Conservation (phyloP, 2,113 vertebrate species). For the Choloepus hoffmanni region DNA sequence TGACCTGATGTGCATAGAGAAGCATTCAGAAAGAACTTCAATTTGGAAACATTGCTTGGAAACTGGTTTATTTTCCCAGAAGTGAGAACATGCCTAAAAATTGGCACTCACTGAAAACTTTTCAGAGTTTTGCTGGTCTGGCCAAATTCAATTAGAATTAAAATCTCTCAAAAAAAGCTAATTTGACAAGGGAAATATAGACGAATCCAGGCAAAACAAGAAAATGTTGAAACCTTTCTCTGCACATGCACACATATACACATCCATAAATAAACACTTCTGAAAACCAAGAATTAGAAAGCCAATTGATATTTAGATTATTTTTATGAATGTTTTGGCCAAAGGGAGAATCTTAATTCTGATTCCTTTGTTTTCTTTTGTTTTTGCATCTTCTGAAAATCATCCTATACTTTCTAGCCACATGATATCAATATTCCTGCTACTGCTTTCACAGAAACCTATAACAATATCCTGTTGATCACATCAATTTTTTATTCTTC, state of each 20-base stretch:
- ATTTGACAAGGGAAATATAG: constrained; percentile 34
- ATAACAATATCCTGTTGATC: neutral
- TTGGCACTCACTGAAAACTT: constrained; percentile 19
- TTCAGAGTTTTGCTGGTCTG: constrained; percentile 31
- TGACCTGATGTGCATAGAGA: neutral
- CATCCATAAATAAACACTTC: neutral
- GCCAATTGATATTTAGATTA: neutral
- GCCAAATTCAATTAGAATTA: constrained; percentile 55
- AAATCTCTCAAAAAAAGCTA: constrained; percentile 50
- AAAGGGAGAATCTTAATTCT: neutral
- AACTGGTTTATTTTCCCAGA: neutral
- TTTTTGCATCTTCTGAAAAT: neutral
- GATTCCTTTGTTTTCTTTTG: neutral
- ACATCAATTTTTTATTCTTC: neutral
- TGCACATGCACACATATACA: neutral
- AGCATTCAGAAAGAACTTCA: neutral
- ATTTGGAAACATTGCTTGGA: constrained; percentile 45
- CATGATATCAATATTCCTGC: neutral
- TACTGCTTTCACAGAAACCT: neutral
- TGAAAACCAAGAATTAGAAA: constrained; percentile 14
- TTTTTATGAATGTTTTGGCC: constrained; percentile 19
- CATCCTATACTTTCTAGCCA: neutral
- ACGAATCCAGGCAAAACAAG: constrained; percentile 34
- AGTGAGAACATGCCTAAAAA: constrained; percentile 8
- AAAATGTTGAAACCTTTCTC: neutral